Conservation (phyloP, 2,113 vertebrate genomes). For the Peromyscus polionotus region DNA sequence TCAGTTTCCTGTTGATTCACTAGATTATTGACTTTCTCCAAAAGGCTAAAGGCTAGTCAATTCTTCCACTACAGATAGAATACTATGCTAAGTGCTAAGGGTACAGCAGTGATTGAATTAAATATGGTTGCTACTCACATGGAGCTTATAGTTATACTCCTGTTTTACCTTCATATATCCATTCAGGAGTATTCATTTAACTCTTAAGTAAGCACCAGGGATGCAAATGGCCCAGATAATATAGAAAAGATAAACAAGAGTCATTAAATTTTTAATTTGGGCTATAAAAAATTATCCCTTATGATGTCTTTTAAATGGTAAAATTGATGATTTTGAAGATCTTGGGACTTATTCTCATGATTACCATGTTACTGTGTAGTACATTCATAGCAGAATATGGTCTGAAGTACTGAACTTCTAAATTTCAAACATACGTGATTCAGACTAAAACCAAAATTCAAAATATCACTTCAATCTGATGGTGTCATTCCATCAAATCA, state of each 20-base stretch:
- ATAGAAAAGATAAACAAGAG: constrained; percentile 2
- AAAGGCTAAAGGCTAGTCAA: not conserved
- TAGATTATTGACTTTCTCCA: not conserved
- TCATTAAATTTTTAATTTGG: not conserved
- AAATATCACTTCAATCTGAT: not conserved
- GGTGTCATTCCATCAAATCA: constrained; percentile 26
- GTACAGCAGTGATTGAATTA: not conserved
- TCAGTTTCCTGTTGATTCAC: not conserved
- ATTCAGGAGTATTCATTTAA: not conserved
- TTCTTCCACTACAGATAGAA: not conserved
- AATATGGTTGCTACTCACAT: not conserved
- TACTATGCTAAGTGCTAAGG: not conserved
- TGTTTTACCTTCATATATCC: constrained; percentile 48
- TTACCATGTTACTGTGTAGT: not conserved
- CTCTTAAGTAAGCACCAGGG: not conserved
- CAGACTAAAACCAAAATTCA: constrained; percentile 44
- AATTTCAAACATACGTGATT: not conserved
- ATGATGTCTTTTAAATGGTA: constrained; percentile 5
- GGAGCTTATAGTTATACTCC: not conserved
- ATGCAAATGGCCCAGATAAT: not conserved
- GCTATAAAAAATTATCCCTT: not conserved
- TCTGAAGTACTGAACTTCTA: constrained; percentile 15
- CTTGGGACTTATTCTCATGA: constrained; percentile 9
- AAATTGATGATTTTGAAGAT: constrained; percentile 25
- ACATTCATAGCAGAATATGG: not conserved